Percentiles rank a stretch among this genome's conserved stretches.
phyloP scores from a whole-genome alignment of 2,797 vertebrate genomes.

The Notamacropus eugenii region DNA sequence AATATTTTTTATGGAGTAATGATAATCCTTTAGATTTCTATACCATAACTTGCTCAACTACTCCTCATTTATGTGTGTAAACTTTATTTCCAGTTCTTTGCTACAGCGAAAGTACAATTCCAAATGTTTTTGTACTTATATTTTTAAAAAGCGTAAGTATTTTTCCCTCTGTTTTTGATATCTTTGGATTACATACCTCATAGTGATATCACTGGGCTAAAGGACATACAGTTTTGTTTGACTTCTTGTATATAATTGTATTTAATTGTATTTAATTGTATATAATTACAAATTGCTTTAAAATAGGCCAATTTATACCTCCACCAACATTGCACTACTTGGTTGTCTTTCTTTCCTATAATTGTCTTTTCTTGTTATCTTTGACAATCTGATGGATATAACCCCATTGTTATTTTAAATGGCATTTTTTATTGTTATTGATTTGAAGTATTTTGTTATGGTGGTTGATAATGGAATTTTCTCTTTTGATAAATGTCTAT shows the following conservation, averaged over 20 bases:
- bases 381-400: background rate
- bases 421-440: background rate
- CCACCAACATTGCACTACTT: background rate
- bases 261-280: too few species aligned
- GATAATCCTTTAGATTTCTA: background rate
- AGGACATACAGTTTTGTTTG: background rate
- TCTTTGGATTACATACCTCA: background rate
- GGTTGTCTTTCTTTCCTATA: background rate
- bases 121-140: background rate
- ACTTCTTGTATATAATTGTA: background rate
- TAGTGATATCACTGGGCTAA: background rate
- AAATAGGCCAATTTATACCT: background rate
- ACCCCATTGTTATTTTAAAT: background rate
- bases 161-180: background rate
- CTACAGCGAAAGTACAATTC: background rate
- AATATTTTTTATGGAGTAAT: background rate
- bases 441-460: background rate
- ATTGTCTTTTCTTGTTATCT: background rate
- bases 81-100: background rate
- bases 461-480: background rate
- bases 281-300: background rate
- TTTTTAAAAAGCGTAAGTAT: background rate
- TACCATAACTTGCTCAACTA: background rate
- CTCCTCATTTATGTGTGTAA: background rate
- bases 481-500: background rate